phyloP scores from a whole-genome alignment of 2,113 vertebrate species.

The Agapornis roseicollis region DNA sequence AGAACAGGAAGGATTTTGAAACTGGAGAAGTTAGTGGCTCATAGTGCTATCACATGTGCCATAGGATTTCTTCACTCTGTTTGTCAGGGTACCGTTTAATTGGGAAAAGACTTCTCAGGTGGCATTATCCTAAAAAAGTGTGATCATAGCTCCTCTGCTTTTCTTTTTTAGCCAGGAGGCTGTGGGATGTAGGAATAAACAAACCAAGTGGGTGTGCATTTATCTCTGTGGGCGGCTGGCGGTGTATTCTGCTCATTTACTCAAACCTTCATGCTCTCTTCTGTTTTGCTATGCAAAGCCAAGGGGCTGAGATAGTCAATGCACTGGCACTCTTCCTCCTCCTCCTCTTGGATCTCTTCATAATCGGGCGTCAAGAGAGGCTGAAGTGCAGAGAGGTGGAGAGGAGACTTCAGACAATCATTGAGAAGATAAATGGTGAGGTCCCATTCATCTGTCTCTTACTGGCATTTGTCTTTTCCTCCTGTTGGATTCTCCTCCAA shows the following conservation, averaged over 20 bases:
- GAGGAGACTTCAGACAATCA: constrained; percentile 84
- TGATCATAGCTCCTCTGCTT: neutral
- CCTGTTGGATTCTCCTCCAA: neutral
- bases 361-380: constrained; percentile 86
- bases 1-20: neutral
- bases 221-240: neutral
- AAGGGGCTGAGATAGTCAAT: constrained; percentile 89
- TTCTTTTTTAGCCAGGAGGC: neutral
- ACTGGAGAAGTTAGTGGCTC: neutral
- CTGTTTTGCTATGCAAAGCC: constrained; percentile 72
- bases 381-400: constrained; percentile 90
- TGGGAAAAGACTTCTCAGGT: neutral
- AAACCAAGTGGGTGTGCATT: neutral
- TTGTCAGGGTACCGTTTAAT: neutral
- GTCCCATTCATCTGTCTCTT: neutral
- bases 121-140: neutral
- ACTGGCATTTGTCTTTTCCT: neutral
- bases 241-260: neutral
- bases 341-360: constrained; percentile 87
- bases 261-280: neutral
- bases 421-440: constrained; percentile 88
- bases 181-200: neutral
- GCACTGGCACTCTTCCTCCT: constrained; percentile 86
- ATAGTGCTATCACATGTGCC: neutral
- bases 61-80: neutral